Conservation (phyloP, 2,888 invertebrate species). For the Autographa gamma region DNA sequence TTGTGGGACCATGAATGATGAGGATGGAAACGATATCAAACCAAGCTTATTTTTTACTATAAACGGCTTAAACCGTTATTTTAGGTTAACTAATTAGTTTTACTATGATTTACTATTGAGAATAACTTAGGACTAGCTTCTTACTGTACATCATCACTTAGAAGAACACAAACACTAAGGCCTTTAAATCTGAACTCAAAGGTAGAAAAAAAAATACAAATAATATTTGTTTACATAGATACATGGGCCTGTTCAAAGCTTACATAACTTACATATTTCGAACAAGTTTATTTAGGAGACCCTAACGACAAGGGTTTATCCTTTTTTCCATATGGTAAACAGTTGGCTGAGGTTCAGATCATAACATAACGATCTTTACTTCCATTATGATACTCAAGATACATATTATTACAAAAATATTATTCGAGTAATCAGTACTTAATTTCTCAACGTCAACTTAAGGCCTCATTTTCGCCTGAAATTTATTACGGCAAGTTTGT, state of each 20-base stretch:
- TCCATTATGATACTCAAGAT: background rate
- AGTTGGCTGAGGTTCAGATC: background rate
- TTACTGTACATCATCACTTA: no score
- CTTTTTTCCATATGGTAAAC: background rate
- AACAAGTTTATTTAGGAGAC: constrained; percentile 5
- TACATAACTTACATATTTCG: background rate
- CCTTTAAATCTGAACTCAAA: background rate
- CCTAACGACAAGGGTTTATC: background rate
- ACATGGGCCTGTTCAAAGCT: background rate
- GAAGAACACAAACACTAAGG: no score
- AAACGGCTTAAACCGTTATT: no score
- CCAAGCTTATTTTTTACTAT: no score
- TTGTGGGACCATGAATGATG: background rate
- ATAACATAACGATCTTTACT: background rate
- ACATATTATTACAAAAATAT: background rate
- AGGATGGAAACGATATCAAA: background rate
- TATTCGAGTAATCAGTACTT: background rate
- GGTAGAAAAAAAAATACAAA: background rate
- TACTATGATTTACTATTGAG: no score
- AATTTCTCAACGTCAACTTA: constrained; percentile 1
- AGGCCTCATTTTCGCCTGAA: background rate
- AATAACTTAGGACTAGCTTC: no score
- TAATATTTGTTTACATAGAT: background rate
- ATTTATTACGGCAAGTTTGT: constrained; percentile 16
- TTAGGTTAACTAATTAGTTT: no score